Evolutionary conservation across 2,888 invertebrate species (phyloP), one percentile per base, ranked within the genome.

Genomic region (Micropterix aruncella): DNA sequence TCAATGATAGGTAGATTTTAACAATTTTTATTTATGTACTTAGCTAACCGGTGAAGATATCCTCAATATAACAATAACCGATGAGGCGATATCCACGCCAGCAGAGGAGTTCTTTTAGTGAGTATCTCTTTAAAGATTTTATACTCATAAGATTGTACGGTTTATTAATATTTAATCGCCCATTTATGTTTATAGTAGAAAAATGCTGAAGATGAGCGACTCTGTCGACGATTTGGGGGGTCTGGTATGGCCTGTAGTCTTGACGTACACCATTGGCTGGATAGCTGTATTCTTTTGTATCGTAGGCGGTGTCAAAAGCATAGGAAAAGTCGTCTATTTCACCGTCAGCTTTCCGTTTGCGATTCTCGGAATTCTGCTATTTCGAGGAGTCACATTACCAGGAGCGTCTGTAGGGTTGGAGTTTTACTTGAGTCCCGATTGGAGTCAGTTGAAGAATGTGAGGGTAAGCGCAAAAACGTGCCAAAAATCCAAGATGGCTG

Each of bases 71-170:
- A 56, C 60, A 43, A 50, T 53, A 37, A 59, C 57, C 18, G 66
- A 66, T 50, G 60, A 58, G 19, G 58, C 63, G 37, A 59, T 71
- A 18, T 71, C 74, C 51, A 84, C 86, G 1, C 82, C 87, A 1
- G 80, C 87, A 5, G 86, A 88, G 57, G 87, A 88, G 61, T 89
- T 86, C 62, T 89, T 85, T 58, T 82, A 85, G 88, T 88, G 70
- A 77, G 75, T 65, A 41, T 42, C n/a, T 38, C 18, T 38, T n/a
- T n/a, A n/a, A n/a, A n/a, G n/a, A n/a, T n/a, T n/a, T n/a, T n/a
- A n/a, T n/a, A 39, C 14, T 41, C 1, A 40, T 16, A 19, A 37
- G 9, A 38, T 46, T 36, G 16, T 41, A 18, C 27, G 4, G 37
- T 42, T 37, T 44, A 41, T 43, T 40, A 36, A 19, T 39, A 43